These are phyloP conservation scores for Esox niger DNA, from an alignment of 2,113 vertebrate species.

Conservation along the genomic window DNA sequence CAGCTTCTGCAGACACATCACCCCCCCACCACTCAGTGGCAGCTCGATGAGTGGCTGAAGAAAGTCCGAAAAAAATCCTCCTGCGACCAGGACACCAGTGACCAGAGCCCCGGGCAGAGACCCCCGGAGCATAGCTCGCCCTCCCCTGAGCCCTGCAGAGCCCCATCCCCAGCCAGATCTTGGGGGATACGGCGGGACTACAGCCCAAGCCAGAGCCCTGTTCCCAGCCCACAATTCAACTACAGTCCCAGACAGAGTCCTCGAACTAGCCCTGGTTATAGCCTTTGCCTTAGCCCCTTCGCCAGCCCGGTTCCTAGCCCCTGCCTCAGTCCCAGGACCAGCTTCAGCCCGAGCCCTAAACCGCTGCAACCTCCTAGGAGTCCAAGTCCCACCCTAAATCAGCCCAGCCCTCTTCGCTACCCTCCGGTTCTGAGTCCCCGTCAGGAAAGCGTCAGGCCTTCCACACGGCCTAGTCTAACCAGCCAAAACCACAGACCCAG, in stretches of 20 bases:
- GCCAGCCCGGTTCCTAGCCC: conserved; percentile 67
- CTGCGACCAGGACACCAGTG: conserved; percentile 69
- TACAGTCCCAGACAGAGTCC: conserved; percentile 77
- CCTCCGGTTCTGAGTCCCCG: conserved; percentile 41
- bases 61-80: conserved; percentile 82
- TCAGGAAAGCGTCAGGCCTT: conserved; percentile 33
- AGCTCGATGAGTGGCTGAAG: conserved; percentile 94
- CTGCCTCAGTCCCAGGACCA: conserved; percentile 46
- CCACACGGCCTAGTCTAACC: conserved; percentile 27
- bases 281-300: conserved; percentile 60
- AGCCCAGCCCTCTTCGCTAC: conserved; percentile 33
- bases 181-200: conserved; percentile 70
- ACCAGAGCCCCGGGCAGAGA: conserved; percentile 24
- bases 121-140: conserved; percentile 30
- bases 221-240: conserved; percentile 68
- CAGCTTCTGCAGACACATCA: conserved; percentile 73
- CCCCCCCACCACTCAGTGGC: conserved; percentile 87
- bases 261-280: conserved; percentile 71
- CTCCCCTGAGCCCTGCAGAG: conserved; percentile 56
- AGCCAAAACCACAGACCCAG: conserved; percentile 48
- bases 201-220: conserved; percentile 59
- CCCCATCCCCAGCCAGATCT: conserved; percentile 67
- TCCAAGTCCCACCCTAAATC: conserved; percentile 57
- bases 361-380: conserved; percentile 55
- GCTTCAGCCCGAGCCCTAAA: conserved; percentile 58